These are phyloP conservation scores for Corynorhinus townsendii DNA, from an alignment of 2,113 vertebrate species.

Conservation along the genomic window DNA sequence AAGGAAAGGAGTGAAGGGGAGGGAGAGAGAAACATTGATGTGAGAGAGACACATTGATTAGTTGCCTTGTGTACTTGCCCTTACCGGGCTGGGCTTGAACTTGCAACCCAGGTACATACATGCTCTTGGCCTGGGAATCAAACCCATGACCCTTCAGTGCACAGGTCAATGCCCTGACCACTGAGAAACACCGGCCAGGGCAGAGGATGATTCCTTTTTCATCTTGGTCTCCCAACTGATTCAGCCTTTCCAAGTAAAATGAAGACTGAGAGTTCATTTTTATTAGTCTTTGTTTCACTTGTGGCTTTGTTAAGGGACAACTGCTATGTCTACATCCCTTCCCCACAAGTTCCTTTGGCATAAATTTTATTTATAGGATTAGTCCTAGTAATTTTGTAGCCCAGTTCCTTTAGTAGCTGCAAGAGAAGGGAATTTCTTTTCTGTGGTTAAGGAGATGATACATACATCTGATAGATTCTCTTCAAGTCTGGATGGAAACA, in stretches of 20 bases:
- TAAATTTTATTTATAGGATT: slow-evolving; percentile 21
- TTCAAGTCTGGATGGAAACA: background rate
- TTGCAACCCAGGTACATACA: no score
- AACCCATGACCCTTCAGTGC: no score
- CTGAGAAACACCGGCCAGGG: no score
- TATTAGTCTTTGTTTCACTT: slow-evolving; percentile 11
- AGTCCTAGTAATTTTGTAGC: background rate
- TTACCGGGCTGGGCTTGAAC: no score
- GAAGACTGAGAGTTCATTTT: slow-evolving; percentile 3
- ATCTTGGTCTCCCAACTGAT: background rate
- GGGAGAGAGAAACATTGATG: no score
- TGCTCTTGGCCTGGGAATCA: no score
- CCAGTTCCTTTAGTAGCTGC: background rate
- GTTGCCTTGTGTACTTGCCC: no score
- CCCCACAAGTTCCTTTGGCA: background rate
- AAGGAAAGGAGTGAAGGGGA: no score
- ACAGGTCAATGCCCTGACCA: no score
- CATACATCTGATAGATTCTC: background rate
- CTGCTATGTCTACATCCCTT: background rate
- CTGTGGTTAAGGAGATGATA: background rate
- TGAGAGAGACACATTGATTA: no score
- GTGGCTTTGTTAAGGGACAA: slow-evolving; percentile 4
- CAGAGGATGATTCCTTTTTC: background rate
- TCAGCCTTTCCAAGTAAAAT: slow-evolving; percentile 10
- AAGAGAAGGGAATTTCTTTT: background rate